phyloP scores from a whole-genome alignment of 1,140 invertebrate species.

The Acromyrmex heyeri region DNA sequence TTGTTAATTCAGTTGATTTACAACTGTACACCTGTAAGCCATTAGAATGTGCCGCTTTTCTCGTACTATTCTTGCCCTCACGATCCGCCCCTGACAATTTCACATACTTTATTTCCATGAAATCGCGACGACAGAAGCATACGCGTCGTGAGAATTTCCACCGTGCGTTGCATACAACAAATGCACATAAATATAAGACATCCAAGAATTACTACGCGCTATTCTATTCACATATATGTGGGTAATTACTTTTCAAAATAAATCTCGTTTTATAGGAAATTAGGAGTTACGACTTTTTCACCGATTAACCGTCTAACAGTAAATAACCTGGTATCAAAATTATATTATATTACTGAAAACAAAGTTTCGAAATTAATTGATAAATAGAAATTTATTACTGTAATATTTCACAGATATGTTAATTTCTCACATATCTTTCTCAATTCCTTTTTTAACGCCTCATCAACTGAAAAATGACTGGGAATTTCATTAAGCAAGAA shows the following conservation, averaged over 20 bases:
- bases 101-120: conserved; percentile 34
- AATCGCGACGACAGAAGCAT: background rate
- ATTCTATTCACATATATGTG: background rate
- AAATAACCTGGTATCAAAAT: background rate
- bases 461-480: background rate
- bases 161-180: background rate
- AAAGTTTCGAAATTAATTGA: background rate
- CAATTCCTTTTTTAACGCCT: background rate
- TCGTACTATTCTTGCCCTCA: background rate
- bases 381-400: background rate
- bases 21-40: background rate
- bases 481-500: conserved; percentile 19
- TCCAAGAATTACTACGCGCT: background rate
- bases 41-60: background rate
- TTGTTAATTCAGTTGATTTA: conserved; percentile 46
- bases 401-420: background rate
- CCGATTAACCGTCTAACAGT: background rate
- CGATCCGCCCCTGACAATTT: conserved; percentile 11
- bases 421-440: background rate
- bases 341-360: background rate
- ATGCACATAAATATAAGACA: background rate
- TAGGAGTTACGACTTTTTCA: background rate
- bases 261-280: background rate
- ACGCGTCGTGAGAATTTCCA: conserved; percentile 36
- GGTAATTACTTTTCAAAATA: background rate